Conservation (phyloP, 2,888 invertebrate species). For the Pyrochroa serraticornis region DNA sequence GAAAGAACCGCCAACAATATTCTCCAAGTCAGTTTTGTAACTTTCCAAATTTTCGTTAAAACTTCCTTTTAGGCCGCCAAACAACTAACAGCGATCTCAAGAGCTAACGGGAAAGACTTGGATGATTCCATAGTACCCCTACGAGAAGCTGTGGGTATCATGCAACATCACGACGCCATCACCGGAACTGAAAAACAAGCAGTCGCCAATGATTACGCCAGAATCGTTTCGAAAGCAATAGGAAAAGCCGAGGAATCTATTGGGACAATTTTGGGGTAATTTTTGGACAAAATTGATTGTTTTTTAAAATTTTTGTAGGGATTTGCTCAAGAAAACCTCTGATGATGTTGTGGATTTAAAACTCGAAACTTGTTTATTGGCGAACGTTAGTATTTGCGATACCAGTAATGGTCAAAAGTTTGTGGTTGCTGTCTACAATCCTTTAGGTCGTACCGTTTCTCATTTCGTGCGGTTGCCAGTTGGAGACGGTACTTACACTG, state of each 20-base stretch:
- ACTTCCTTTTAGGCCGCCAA: slow-evolving; percentile 64
- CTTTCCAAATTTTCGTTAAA: neutral
- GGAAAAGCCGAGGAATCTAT: slow-evolving; percentile 57
- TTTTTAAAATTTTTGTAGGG: slow-evolving; percentile 8
- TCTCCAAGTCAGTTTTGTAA: slow-evolving; percentile 64
- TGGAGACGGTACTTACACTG: slow-evolving; percentile 60
- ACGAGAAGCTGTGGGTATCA: slow-evolving; percentile 75
- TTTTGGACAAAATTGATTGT: slow-evolving; percentile 3
- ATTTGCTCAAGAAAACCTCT: slow-evolving; percentile 22
- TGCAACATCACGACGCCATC: slow-evolving; percentile 92
- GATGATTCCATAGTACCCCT: slow-evolving; percentile 60
- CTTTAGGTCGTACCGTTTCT: slow-evolving; percentile 67
- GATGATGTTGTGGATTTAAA: slow-evolving; percentile 18
- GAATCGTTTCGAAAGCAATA: slow-evolving; percentile 71
- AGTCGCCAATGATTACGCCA: slow-evolving; percentile 85
- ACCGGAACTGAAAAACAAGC: slow-evolving; percentile 85
- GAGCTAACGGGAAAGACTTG: slow-evolving; percentile 58
- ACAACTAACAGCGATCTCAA: slow-evolving; percentile 67
- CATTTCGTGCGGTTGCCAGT: slow-evolving; percentile 71
- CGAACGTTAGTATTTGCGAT: slow-evolving; percentile 78
- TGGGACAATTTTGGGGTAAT: slow-evolving; percentile 16
- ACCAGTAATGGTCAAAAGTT: slow-evolving; percentile 64
- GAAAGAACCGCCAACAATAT: slow-evolving; percentile 76
- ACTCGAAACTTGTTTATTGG: slow-evolving; percentile 62
- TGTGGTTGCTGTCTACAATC: slow-evolving; percentile 79